Percentiles rank a stretch among this genome's conserved stretches.
These are phyloP conservation scores for Ceratina calcarata DNA, from an alignment of 1,140 invertebrate species.

Conservation along the genomic window DNA sequence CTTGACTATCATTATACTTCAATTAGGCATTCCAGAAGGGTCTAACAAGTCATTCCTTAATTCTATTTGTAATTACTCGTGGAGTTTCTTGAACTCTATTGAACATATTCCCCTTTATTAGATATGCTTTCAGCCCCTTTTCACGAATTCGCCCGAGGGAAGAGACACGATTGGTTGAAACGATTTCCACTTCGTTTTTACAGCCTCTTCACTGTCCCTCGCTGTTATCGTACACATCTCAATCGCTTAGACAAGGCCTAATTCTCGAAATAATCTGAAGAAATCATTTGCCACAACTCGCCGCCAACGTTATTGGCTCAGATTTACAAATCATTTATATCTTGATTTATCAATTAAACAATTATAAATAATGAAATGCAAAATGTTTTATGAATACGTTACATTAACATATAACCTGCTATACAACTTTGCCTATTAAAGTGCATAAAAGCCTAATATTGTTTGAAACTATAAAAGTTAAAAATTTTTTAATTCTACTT, in stretches of 20 bases:
- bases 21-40: too few relatives aligned
- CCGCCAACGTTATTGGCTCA: too few relatives aligned
- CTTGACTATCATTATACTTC: too few relatives aligned
- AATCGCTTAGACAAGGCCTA: not conserved
- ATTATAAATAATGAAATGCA: too few relatives aligned
- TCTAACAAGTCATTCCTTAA: not conserved
- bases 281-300: slow-evolving; percentile 30
- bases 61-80: not conserved
- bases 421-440: too few relatives aligned
- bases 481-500: too few relatives aligned
- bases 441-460: too few relatives aligned
- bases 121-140: not conserved
- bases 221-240: slow-evolving; percentile 20
- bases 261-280: not conserved
- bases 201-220: not conserved
- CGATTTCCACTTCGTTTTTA: slow-evolving; percentile 33
- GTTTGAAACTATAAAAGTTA: too few relatives aligned
- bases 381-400: too few relatives aligned
- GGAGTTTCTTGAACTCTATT: not conserved
- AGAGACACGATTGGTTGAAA: slow-evolving; percentile 7
- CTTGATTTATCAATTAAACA: too few relatives aligned
- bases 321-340: too few relatives aligned
- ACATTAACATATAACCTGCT: too few relatives aligned
- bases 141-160: not conserved
- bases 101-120: slow-evolving; percentile 6